Evolutionary conservation across 2,888 invertebrate species (phyloP).

Genomic region (Drosophila pseudotalamancana): DNA sequence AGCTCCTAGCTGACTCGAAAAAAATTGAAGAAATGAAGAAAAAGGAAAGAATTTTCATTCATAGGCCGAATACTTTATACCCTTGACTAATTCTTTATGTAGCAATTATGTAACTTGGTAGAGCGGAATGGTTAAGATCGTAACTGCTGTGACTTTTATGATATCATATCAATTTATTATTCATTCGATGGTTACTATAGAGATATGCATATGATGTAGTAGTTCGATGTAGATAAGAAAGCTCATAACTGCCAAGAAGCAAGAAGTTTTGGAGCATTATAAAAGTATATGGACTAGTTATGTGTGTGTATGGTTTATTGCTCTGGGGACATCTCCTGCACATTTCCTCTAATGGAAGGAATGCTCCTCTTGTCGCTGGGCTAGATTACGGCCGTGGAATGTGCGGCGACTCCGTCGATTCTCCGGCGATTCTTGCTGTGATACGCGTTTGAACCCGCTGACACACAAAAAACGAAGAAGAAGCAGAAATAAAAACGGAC

Average conservation of each 20-base stretch:
- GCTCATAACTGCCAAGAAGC: not conserved
- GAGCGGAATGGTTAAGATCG: too few species aligned
- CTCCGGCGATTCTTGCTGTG: conserved; percentile 41
- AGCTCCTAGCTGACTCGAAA: conserved; percentile 23
- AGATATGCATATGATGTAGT: not conserved
- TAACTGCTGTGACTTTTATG: too few species aligned
- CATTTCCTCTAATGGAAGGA: not conserved
- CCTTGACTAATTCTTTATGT: not conserved
- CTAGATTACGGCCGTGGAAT: conserved; percentile 14
- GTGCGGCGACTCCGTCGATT: conserved; percentile 1
- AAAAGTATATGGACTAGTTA: too few species aligned
- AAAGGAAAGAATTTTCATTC: not conserved
- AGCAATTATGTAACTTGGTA: not conserved
- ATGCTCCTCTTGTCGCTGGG: conserved; percentile 39
- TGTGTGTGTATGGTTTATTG: not conserved
- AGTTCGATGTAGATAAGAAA: not conserved
- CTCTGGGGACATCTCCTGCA: not conserved
- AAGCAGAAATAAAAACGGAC: conserved; percentile 8
- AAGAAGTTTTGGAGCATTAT: too few species aligned
- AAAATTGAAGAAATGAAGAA: not conserved
- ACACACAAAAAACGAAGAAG: too few species aligned
- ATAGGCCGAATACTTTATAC: not conserved
- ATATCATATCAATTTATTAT: too few species aligned
- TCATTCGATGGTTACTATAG: too few species aligned
- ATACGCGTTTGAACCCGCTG: conserved; percentile 70